Evolutionary conservation across 2,888 invertebrate species (phyloP).

Genomic region (Nesidiocoris tenuis): DNA sequence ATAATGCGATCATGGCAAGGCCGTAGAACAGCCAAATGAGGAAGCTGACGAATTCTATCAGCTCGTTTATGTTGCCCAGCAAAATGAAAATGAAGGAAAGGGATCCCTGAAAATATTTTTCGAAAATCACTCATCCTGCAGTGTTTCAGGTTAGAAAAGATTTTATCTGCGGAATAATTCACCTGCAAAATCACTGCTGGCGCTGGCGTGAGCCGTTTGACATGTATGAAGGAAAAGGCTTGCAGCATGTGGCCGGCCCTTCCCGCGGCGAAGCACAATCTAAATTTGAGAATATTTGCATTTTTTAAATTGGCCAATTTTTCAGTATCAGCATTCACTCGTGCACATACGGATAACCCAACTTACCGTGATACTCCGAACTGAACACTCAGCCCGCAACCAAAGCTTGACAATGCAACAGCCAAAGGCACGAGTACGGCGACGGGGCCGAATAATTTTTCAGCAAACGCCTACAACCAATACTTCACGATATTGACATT

Average conservation of each 20-base stretch:
- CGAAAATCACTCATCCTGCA: no score
- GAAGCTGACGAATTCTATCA: slow-evolving; percentile 85
- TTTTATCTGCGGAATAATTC: no score
- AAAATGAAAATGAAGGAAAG: slow-evolving; percentile 70
- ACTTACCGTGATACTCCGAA: slow-evolving; percentile 69
- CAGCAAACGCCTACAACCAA: slow-evolving; percentile 60
- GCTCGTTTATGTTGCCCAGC: slow-evolving; percentile 69
- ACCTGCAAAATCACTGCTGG: slow-evolving; percentile 82
- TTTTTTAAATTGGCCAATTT: not conserved
- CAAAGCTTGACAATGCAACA: slow-evolving; percentile 75
- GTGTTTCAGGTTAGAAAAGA: no score
- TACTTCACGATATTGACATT: no score
- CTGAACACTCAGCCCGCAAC: slow-evolving; percentile 74
- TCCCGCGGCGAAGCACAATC: slow-evolving; percentile 80
- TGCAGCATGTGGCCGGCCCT: slow-evolving; percentile 78
- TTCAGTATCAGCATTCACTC: not conserved
- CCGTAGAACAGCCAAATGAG: slow-evolving; percentile 87
- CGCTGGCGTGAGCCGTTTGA: slow-evolving; percentile 71
- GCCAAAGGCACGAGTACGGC: slow-evolving; percentile 71
- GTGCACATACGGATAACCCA: no score
- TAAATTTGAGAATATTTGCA: slow-evolving; percentile 52
- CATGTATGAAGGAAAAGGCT: slow-evolving; percentile 75
- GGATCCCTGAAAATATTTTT: slow-evolving; percentile 62
- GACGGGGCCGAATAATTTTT: slow-evolving; percentile 65
- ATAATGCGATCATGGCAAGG: slow-evolving; percentile 73